Evolutionary conservation across 2,888 invertebrate species (phyloP).

Genomic region (Drosophila rubida): DNA sequence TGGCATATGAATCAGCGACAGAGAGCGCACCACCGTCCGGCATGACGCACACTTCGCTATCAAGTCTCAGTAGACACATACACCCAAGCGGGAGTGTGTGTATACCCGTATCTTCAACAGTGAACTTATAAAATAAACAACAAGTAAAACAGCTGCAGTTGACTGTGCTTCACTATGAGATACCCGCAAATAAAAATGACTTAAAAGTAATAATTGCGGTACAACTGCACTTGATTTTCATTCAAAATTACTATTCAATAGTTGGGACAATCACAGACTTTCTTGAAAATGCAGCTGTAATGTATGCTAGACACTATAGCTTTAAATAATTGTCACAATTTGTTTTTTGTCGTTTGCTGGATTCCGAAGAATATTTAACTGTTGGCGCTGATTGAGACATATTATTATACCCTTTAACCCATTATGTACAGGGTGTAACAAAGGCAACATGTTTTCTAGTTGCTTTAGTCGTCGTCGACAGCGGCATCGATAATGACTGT

Average conservation of each 20-base stretch:
- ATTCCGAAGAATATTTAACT: no score
- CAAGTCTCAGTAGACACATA: conserved; percentile 9
- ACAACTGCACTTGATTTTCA: no score
- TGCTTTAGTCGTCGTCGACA: conserved; percentile 31
- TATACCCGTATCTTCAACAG: conserved; percentile 1
- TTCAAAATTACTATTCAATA: no score
- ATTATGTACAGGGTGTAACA: conserved; percentile 1
- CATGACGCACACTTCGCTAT: conserved; percentile 53
- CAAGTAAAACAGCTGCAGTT: neutral
- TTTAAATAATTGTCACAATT: no score
- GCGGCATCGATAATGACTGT: conserved; percentile 51
- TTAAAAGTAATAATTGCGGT: no score
- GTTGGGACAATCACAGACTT: no score
- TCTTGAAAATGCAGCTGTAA: no score
- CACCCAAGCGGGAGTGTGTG: conserved; percentile 4
- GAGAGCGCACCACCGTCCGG: conserved; percentile 25
- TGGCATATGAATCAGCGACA: conserved; percentile 21
- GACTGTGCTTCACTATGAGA: neutral
- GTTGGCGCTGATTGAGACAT: no score
- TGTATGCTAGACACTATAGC: no score
- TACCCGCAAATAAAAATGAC: neutral
- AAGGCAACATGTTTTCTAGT: conserved; percentile 47
- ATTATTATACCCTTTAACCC: neutral
- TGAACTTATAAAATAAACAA: conserved; percentile 45
- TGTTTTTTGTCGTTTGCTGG: no score